Base-by-base conservation (phyloP, 2,113 vertebrate species). In the Thinocorus orbignyianus region DNA sequence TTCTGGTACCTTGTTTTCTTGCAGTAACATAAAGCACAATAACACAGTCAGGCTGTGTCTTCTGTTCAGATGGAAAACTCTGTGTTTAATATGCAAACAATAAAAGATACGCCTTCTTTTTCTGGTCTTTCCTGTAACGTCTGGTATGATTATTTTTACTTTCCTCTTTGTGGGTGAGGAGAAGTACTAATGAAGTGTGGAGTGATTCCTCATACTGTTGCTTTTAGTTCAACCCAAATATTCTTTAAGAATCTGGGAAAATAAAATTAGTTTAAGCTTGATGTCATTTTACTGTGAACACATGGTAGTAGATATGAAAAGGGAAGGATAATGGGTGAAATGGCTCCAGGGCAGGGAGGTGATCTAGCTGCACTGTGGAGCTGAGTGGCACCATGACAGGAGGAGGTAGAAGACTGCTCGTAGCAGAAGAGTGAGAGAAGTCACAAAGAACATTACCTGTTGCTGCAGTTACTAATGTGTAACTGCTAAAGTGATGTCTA, bases 331-430 rank as follows among this genome's bases (percentile, higher is more conserved):
- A n/a, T 13, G 9, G 11, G 18, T 79, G 48, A 86, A 73, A 65
- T 58, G 22, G 17, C 33, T 71, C 0, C 2, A 22, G 35, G 4
- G 24, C 10, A 66, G 31, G n/a, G 11, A 66, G 13, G 9, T 39
- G 11, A 26, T 17, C 16, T 25, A 17, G 18, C 7, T 52, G 22
- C 49, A 13, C 13, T 62, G 20, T 26, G n/a, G 10, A 65, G 6
- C 44, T 1, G 2, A 83, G 46, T 17, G 48, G 30, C 41, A 68
- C 15, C 8, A 9, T 41, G 17, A 22, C 3, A 30, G 39, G 30
- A 35, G 16, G 17, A 44, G 9, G 4, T 1, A 4, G 6, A 14
- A 71, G 13, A 24, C 25, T 58, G 10, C 31, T 42, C 0, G 0
- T 10, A 23, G 23, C 15, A 62, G 48, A 42, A 58, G 28, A 33